Base-by-base conservation (phyloP, 2,113 vertebrate genomes). In the Chaetodon auriga region DNA sequence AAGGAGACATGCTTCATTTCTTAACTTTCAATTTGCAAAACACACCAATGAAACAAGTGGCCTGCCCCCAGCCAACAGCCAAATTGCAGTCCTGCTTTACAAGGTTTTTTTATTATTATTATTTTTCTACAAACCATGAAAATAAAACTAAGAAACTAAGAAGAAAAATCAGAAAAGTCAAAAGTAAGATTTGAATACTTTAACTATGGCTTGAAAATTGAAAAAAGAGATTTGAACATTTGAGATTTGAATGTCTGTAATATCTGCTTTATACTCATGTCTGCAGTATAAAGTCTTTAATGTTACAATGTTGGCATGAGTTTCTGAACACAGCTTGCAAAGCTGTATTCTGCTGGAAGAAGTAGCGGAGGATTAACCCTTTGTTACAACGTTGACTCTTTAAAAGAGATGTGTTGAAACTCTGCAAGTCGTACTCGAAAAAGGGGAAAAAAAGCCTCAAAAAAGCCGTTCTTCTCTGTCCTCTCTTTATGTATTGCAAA, bases 1-100 rank as follows among this genome's bases (percentile, higher is more conserved):
- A 71, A 49, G 11, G 10, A 54, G 41, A 78, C 57, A 25, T 45
- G 19, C 71, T 72, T 76, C 18, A 73, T 65, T 43, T 75, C 21
- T 71, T 46, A 30, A 43, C 55, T 30, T 30, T 43, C 41, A 49
- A 64, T 82, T 74, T 78, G n/a, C 62, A 48, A 38, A 23, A 23
- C 35, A 75, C 69, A 18, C 7, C 21, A 64, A 36, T 61, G 18
- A 41, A 74, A 73, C 35, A 63, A 58, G 43, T 64, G 57, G n/a
- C 60, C 21, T 79, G 30, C 1, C 8, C 11, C 35, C 63, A 65
- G 62, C 65, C 3, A 19, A 38, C 1, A 46, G n/a, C 19, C 46
- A 46, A 41, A 72, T 13, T 36, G 19, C 48, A 55, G 58, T 36
- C 18, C 36, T 15, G 12, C 36, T 60, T 69, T 51, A 61, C 9